phyloP scores from a whole-genome alignment of 2,888 invertebrate genomes.

The Cotesia congregata region DNA sequence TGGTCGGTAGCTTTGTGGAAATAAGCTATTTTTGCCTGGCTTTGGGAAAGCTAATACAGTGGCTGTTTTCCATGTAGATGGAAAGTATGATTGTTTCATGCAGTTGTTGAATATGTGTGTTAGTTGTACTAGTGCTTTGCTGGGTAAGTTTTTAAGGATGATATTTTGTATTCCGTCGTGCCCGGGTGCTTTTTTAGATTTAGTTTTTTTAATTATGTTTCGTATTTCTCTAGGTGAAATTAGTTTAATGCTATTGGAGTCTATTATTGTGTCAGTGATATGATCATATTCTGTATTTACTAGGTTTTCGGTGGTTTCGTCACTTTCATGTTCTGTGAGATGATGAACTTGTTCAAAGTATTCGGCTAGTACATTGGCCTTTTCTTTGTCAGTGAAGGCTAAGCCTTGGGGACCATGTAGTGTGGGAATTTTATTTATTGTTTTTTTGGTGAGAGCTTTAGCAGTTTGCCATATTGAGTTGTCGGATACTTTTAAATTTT shows the following conservation, averaged over 20 bases:
- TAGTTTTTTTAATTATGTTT: slow-evolving; percentile 13
- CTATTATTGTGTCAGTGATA: not conserved
- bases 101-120: slow-evolving; percentile 49
- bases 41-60: slow-evolving; percentile 48
- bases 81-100: slow-evolving; percentile 48
- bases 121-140: slow-evolving; percentile 51
- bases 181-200: slow-evolving; percentile 25
- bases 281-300: slow-evolving; percentile 21
- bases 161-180: slow-evolving; percentile 32
- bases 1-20: slow-evolving; percentile 48
- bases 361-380: slow-evolving; percentile 41
- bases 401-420: slow-evolving; percentile 38
- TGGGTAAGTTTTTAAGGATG: slow-evolving; percentile 50
- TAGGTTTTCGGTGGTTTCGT: slow-evolving; percentile 15
- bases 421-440: slow-evolving; percentile 28
- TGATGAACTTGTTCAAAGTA: slow-evolving; percentile 42
- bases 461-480: slow-evolving; percentile 44
- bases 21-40: slow-evolving; percentile 45
- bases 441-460: slow-evolving; percentile 40
- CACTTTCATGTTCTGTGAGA: slow-evolving; percentile 41
- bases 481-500: slow-evolving; percentile 36
- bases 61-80: slow-evolving; percentile 50
- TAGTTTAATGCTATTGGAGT: slow-evolving; percentile 12
- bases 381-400: slow-evolving; percentile 33
- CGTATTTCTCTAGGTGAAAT: slow-evolving; percentile 15